Conservation (phyloP, 2,797 vertebrate genomes). For the Melanotaenia nigrans region DNA sequence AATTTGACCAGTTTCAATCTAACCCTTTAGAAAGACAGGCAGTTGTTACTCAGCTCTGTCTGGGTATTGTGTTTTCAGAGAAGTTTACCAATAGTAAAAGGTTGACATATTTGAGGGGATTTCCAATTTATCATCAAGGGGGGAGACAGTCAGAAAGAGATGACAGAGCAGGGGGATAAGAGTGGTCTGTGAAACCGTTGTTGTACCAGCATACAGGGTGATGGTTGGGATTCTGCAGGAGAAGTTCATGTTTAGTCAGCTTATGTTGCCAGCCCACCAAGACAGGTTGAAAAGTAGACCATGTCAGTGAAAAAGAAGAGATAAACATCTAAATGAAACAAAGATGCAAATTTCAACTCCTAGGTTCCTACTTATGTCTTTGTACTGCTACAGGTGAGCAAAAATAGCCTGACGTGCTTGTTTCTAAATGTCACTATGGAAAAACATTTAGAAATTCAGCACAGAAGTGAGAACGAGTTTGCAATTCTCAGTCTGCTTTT, state of each 20-base stretch:
- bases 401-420: constrained; percentile 48
- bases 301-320: constrained; percentile 49
- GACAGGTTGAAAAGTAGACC: constrained; percentile 23
- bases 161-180: not conserved
- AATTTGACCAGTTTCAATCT: constrained; percentile 4
- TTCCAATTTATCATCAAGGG: constrained; percentile 54
- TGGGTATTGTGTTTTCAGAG: constrained; percentile 35
- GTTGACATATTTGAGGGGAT: constrained; percentile 43
- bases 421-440: constrained; percentile 72
- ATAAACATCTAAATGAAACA: constrained; percentile 55
- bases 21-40: not conserved
- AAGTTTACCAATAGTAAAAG: constrained; percentile 25
- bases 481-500: constrained; percentile 30
- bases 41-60: constrained; percentile 47
- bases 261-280: constrained; percentile 38
- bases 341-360: constrained; percentile 54
- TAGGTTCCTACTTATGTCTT: constrained; percentile 40
- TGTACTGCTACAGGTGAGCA: constrained; percentile 49
- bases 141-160: constrained; percentile 74
- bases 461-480: constrained; percentile 15
- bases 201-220: constrained; percentile 6
- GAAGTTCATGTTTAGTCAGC: not conserved
- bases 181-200: constrained; percentile 33
- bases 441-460: constrained; percentile 36
- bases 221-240: constrained; percentile 26